Conservation (phyloP, 1,140 invertebrate species). For the Stratiolaelaps scimitus region DNA sequence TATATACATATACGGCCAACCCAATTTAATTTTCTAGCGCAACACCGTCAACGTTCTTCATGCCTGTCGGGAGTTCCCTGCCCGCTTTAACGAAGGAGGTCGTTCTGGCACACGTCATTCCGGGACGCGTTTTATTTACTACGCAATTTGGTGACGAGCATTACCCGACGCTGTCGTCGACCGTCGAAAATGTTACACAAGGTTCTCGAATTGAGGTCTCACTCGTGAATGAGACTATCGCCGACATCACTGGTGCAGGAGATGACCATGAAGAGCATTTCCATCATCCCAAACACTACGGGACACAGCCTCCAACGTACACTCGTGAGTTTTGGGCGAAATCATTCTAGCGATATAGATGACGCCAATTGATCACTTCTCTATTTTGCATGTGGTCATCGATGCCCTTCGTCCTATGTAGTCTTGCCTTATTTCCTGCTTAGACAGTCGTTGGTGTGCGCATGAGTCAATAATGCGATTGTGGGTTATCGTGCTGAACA, state of each 20-base stretch:
- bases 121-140: slow-evolving; percentile 69
- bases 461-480: too few relatives aligned
- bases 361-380: too few relatives aligned
- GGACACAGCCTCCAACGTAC: background rate
- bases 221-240: slow-evolving; percentile 36
- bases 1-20: too few relatives aligned
- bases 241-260: slow-evolving; percentile 7
- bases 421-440: too few relatives aligned
- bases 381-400: too few relatives aligned
- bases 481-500: too few relatives aligned
- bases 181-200: slow-evolving; percentile 47
- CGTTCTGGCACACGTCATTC: slow-evolving; percentile 78
- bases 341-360: too few relatives aligned
- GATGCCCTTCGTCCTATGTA: too few relatives aligned
- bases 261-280: too few relatives aligned
- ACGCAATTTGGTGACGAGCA: slow-evolving; percentile 54
- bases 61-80: background rate
- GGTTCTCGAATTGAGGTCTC: slow-evolving; percentile 54
- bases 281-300: background rate
- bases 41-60: slow-evolving; percentile 12
- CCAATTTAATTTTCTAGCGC: too few relatives aligned
- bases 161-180: slow-evolving; percentile 62
- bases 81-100: slow-evolving; percentile 48
- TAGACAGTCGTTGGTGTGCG: too few relatives aligned
- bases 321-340: too few relatives aligned